A percentile compares a stretch with the other conserved stretches of the same genome.
Evolutionary conservation across 2,888 invertebrate species (phyloP).

Genomic region (Drosophila nr. perissopoda): DNA sequence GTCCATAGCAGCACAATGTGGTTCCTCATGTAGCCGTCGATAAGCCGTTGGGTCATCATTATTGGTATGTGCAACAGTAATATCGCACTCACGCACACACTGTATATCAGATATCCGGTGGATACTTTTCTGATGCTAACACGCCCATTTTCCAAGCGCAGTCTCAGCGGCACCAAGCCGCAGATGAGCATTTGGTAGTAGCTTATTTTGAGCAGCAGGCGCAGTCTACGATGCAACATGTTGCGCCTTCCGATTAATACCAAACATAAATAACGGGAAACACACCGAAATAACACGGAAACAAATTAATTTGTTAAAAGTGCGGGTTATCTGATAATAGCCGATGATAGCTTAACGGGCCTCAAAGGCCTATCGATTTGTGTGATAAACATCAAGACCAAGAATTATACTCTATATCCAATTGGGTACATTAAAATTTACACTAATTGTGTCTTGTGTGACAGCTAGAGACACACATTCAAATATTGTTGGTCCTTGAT

Average conservation of each 20-base stretch:
- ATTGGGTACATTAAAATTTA: background rate
- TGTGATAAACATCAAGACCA: background rate
- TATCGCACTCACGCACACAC: conserved; percentile 13
- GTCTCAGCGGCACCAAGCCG: conserved; percentile 49
- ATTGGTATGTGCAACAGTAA: conserved; percentile 37
- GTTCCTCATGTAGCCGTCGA: conserved; percentile 40
- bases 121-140: conserved; percentile 26
- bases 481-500: background rate
- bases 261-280: background rate
- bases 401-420: background rate
- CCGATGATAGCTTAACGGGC: conserved; percentile 2
- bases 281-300: background rate
- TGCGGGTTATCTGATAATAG: background rate
- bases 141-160: conserved; percentile 5
- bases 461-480: background rate
- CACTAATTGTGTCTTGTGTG: background rate
- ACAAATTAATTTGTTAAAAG: conserved; percentile 39
- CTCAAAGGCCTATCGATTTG: background rate
- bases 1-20: conserved; percentile 54
- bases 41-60: conserved; percentile 7
- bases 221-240: conserved; percentile 61
- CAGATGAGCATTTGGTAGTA: conserved; percentile 49
- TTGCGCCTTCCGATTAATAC: background rate
- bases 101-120: conserved; percentile 51
- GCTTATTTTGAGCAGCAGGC: conserved; percentile 22